Percentiles rank a stretch among this genome's conserved stretches.
Conservation (phyloP, 2,888 invertebrate genomes). For the Operophtera brumata region DNA sequence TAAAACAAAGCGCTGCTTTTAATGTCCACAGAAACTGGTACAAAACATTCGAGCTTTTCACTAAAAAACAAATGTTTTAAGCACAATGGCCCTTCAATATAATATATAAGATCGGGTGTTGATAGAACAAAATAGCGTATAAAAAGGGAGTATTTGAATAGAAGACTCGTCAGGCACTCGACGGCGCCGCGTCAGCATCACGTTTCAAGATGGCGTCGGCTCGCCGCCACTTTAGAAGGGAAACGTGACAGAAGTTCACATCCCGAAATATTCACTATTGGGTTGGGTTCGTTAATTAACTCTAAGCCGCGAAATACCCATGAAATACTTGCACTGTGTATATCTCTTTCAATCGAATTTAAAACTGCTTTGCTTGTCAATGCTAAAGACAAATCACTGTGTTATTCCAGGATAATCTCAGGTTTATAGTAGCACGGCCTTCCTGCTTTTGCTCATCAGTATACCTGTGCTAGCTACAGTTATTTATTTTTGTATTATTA, state of each 20-base stretch:
- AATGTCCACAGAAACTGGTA: not conserved
- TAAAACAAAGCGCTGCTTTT: no score
- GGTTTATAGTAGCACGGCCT: no score
- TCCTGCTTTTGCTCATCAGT: no score
- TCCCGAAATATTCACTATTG: conserved; percentile 29
- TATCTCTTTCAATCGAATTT: no score
- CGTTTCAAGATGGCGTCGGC: conserved; percentile 69
- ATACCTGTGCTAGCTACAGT: no score
- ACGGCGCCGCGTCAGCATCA: conserved; percentile 58
- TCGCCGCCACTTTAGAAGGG: conserved; percentile 62
- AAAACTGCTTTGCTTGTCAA: no score
- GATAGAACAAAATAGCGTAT: conserved; percentile 66
- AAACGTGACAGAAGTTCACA: conserved; percentile 61
- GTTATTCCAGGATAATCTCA: no score
- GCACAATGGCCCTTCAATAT: conserved; percentile 54
- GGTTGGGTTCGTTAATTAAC: conserved; percentile 5
- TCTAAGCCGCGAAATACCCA: no score
- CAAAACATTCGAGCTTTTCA: conserved; percentile 1
- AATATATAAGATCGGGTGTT: conserved; percentile 65
- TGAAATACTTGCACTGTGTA: no score
- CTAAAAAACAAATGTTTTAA: conserved; percentile 24
- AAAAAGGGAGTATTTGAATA: conserved; percentile 46
- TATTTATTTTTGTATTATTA: no score
- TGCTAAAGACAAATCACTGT: no score
- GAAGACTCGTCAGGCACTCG: conserved; percentile 50